Conservation (phyloP, 2,888 invertebrate genomes). For the Neocrepidodera transversa region DNA sequence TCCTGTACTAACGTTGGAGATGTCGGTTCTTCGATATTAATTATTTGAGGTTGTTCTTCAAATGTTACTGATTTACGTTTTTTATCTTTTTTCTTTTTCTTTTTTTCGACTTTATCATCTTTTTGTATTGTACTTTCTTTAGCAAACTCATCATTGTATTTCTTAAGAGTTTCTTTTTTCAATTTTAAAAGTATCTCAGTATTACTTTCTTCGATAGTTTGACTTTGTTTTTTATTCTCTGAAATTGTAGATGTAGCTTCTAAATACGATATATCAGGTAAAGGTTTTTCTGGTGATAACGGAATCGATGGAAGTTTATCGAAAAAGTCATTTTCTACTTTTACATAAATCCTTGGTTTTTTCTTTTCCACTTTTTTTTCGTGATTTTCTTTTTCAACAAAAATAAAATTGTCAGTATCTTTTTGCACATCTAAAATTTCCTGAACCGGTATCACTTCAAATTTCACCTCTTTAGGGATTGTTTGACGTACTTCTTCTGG, state of each 20-base stretch:
- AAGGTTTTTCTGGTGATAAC: conserved; percentile 33
- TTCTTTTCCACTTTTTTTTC: background rate
- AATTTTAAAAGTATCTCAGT: conserved; percentile 20
- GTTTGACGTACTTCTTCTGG: conserved; percentile 3
- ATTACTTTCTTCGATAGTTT: conserved; percentile 5
- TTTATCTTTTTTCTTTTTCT: conserved; percentile 42
- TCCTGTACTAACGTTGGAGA: conserved; percentile 34
- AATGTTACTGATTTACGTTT: conserved; percentile 55
- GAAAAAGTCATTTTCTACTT: conserved; percentile 10
- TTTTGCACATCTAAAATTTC: background rate
- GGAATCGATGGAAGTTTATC: conserved; percentile 25
- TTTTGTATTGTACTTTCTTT: conserved; percentile 12
- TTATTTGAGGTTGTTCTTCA: conserved; percentile 53
- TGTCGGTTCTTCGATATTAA: conserved; percentile 38
- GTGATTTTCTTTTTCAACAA: conserved; percentile 3
- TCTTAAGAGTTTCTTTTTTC: conserved; percentile 30
- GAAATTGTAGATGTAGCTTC: conserved; percentile 23
- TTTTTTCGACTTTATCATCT: conserved; percentile 29
- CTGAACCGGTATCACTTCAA: conserved; percentile 1
- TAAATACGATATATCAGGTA: conserved; percentile 37
- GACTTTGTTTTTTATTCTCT: background rate
- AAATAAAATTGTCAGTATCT: background rate
- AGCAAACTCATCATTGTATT: conserved; percentile 22
- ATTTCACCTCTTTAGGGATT: conserved; percentile 1
- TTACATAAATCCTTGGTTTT: background rate